These are phyloP conservation scores for Paramisgurnus dabryanus DNA, from an alignment of 2,113 vertebrate genomes.

Conservation along the genomic window DNA sequence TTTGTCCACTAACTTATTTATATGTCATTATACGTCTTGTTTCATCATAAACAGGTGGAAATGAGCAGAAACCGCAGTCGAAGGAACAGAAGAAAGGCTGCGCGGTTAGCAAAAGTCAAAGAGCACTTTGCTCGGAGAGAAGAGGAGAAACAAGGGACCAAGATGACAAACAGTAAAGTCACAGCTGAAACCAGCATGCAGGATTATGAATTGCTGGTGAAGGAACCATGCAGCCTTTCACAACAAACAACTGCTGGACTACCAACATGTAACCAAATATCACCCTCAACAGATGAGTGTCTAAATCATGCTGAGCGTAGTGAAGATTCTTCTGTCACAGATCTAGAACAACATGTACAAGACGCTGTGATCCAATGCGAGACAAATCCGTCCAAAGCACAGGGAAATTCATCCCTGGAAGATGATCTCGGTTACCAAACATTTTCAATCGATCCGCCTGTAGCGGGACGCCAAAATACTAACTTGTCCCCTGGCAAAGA, in stretches of 20 bases:
- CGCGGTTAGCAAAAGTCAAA: constrained; percentile 59
- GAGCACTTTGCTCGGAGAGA: constrained; percentile 62
- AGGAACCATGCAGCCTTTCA: constrained; percentile 23
- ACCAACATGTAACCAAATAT: background rate
- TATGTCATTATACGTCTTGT: background rate
- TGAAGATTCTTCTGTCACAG: constrained; percentile 9
- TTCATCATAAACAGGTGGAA: constrained; percentile 64
- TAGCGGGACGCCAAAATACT: constrained; percentile 1
- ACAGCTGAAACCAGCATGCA: background rate
- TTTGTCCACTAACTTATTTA: no score
- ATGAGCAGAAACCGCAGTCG: constrained; percentile 52
- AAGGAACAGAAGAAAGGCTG: constrained; percentile 62
- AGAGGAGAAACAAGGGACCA: constrained; percentile 11
- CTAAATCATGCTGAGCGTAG: background rate
- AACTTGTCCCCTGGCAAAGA: constrained; percentile 17
- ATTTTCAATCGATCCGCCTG: constrained; percentile 4
- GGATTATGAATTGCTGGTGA: constrained; percentile 2
- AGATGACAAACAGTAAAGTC: background rate
- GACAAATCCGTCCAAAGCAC: constrained; percentile 29
- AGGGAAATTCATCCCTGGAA: constrained; percentile 3
- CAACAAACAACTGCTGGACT: constrained; percentile 1
- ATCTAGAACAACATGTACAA: background rate
- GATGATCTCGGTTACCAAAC: constrained; percentile 22
- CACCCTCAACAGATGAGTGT: background rate
- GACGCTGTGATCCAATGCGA: constrained; percentile 7